Evolutionary conservation across 2,888 invertebrate genomes (phyloP).

Genomic region (Miltochrista miniata): DNA sequence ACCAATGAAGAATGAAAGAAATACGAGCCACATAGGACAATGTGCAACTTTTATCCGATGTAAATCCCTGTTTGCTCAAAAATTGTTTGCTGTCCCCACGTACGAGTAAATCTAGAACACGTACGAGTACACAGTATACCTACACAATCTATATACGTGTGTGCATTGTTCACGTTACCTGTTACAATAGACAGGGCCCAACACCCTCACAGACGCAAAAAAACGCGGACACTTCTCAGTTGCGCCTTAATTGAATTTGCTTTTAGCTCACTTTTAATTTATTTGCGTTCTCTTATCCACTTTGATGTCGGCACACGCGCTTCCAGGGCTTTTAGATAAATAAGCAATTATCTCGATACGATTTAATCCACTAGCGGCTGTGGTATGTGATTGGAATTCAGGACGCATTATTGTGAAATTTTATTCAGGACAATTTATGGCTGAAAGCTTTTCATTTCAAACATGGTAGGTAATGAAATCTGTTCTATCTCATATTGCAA

Average conservation of each 20-base stretch:
- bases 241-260: slow-evolving; percentile 74
- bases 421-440: slow-evolving; percentile 32
- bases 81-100: slow-evolving; percentile 21
- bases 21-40: slow-evolving; percentile 1
- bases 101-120: slow-evolving; percentile 32
- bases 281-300: slow-evolving; percentile 67
- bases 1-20: slow-evolving; percentile 7
- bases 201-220: slow-evolving; percentile 38
- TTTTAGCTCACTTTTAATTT: slow-evolving; percentile 75
- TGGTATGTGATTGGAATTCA: slow-evolving; percentile 52
- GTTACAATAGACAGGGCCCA: slow-evolving; percentile 36
- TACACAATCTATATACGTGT: slow-evolving; percentile 10
- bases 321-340: slow-evolving; percentile 69
- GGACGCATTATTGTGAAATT: slow-evolving; percentile 36
- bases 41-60: slow-evolving; percentile 7
- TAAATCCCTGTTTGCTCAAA: slow-evolving; percentile 14
- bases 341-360: slow-evolving; percentile 74
- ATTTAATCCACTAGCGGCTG: slow-evolving; percentile 54
- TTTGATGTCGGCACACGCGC: slow-evolving; percentile 67
- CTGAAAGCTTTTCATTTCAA: slow-evolving; percentile 20
- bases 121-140: slow-evolving; percentile 4
- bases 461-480: background rate
- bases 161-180: slow-evolving; percentile 13
- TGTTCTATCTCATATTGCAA: too few species aligned
- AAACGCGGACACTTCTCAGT: slow-evolving; percentile 57